Percentiles rank a stretch among this genome's conserved stretches.
Evolutionary conservation across 2,797 vertebrate genomes (phyloP).

Genomic region (Anguilla pacifica): DNA sequence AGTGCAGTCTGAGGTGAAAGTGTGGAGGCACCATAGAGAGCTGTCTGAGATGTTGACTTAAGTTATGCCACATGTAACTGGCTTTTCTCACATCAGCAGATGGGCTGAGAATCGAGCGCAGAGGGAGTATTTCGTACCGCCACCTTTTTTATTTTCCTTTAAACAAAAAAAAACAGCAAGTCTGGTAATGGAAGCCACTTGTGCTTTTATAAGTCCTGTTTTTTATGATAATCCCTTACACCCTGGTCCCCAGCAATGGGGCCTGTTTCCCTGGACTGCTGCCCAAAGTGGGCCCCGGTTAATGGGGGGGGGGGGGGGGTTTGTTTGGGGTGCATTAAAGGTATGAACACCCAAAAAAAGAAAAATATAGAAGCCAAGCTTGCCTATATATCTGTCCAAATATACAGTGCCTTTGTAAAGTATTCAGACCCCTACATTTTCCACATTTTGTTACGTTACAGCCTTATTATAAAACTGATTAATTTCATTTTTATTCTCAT

Average conservation of each 20-base stretch:
- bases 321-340: not conserved
- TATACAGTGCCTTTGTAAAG: not conserved
- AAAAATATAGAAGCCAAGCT: slow-evolving; percentile 19
- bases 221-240: slow-evolving; percentile 36
- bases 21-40: slow-evolving; percentile 1
- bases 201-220: slow-evolving; percentile 19
- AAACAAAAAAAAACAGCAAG: not conserved
- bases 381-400: not conserved
- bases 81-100: too few relatives aligned
- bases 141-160: not conserved
- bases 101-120: not conserved
- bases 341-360: not conserved
- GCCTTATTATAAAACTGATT: too few relatives aligned
- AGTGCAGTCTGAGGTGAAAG: slow-evolving; percentile 17
- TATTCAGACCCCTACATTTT: too few relatives aligned
- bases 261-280: slow-evolving; percentile 31
- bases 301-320: not conserved
- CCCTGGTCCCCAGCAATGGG: slow-evolving; percentile 32
- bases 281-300: slow-evolving; percentile 54
- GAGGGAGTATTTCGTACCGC: not conserved
- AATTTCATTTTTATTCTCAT: too few relatives aligned
- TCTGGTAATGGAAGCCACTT: slow-evolving; percentile 24
- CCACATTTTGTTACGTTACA: too few relatives aligned
- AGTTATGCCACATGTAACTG: slow-evolving; percentile 46
- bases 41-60: slow-evolving; percentile 54